These are phyloP conservation scores for Pelochelys cantorii DNA, from an alignment of 2,797 vertebrate species.

Conservation along the genomic window DNA sequence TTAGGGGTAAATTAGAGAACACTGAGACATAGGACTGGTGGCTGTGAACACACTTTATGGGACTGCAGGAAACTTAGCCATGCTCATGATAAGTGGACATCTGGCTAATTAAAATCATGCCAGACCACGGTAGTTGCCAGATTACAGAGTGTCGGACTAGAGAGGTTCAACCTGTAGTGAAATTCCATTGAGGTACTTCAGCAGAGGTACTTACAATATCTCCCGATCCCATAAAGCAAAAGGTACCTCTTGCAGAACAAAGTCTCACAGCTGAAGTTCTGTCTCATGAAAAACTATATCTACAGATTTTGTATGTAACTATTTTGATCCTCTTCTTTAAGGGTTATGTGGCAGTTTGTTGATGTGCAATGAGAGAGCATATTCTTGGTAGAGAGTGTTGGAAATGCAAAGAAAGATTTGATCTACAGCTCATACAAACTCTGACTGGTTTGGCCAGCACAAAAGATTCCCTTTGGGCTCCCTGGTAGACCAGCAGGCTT, in stretches of 20 bases:
- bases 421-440: neutral
- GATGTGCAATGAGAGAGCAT: neutral
- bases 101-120: no score
- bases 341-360: neutral
- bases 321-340: neutral
- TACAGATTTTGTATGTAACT: neutral
- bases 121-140: no score
- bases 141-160: no score
- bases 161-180: accelerated
- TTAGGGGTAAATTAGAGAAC: no score
- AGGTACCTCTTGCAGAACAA: neutral
- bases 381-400: neutral
- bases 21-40: no score
- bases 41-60: no score
- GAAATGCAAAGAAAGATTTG: neutral
- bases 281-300: neutral
- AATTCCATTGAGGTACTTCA: neutral
- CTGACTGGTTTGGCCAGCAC: neutral
- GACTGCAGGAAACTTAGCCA: no score
- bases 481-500: neutral
- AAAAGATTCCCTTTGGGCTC: neutral
- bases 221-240: neutral
- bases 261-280: neutral
- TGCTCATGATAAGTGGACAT: no score
- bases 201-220: neutral